Percentiles rank a stretch among this genome's conserved stretches.
phyloP scores from a whole-genome alignment of 1,140 invertebrate genomes.

The Battus philenor region DNA sequence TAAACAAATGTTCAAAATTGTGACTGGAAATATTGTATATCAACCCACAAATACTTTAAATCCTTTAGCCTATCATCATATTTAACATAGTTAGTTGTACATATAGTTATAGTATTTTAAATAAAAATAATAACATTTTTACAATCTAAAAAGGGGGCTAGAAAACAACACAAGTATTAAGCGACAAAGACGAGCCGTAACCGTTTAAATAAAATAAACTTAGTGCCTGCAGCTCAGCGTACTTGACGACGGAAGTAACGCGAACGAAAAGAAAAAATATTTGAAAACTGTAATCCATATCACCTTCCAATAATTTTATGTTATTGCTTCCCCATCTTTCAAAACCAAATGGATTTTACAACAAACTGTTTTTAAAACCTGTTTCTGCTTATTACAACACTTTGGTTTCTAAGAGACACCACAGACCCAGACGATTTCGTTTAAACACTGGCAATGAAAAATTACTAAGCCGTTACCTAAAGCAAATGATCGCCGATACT shows the following conservation, averaged over 20 bases:
- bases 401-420: conserved; percentile 51
- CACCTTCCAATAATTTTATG: conserved; percentile 11
- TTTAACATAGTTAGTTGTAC: conserved; percentile 14
- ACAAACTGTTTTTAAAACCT: conserved; percentile 18
- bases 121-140: conserved; percentile 17
- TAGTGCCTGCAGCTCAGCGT: conserved; percentile 22
- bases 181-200: conserved; percentile 36
- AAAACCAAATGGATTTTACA: conserved; percentile 14
- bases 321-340: conserved; percentile 1
- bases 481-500: conserved; percentile 61
- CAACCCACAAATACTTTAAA: conserved; percentile 14
- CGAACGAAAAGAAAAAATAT: background rate
- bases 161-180: conserved; percentile 53
- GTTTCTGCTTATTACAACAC: conserved; percentile 34
- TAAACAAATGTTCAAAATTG: conserved; percentile 1
- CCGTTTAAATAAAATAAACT: no score
- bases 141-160: conserved; percentile 43
- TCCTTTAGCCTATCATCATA: conserved; percentile 4
- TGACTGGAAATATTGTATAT: conserved; percentile 14
- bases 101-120: conserved; percentile 8
- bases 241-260: background rate
- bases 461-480: conserved; percentile 45
- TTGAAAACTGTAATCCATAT: conserved; percentile 5
- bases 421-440: conserved; percentile 32
- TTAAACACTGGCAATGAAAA: conserved; percentile 50